Evolutionary conservation across 2,797 vertebrate genomes (phyloP).

Genomic region (Hirundo rustica): DNA sequence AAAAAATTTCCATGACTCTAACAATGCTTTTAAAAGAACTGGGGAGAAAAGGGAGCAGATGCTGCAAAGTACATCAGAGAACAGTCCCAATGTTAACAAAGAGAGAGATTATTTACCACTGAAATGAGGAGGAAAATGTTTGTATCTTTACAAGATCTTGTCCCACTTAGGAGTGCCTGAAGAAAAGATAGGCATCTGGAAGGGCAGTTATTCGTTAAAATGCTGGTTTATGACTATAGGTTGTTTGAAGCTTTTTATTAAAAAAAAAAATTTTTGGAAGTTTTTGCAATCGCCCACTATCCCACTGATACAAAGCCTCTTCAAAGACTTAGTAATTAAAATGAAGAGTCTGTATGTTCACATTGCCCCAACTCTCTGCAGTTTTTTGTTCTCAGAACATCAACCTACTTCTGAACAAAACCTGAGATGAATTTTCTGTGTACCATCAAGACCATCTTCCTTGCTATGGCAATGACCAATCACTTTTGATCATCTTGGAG

Average conservation of each 20-base stretch:
- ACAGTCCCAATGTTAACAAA: not conserved
- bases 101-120: not conserved
- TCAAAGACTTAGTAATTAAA: not conserved
- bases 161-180: not conserved
- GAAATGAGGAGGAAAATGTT: conserved; percentile 20
- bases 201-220: not conserved
- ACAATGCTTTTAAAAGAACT: not conserved
- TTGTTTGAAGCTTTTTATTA: not conserved
- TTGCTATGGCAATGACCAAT: fast-evolving
- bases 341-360: not conserved
- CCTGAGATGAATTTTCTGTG: not conserved
- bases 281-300: not conserved
- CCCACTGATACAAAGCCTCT: not conserved
- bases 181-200: conserved; percentile 36
- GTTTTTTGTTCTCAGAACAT: not conserved
- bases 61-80: not conserved
- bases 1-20: not conserved
- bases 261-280: not conserved
- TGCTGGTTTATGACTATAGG: conserved; percentile 9
- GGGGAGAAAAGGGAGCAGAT: not conserved
- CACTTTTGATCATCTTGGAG: not conserved
- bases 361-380: not conserved
- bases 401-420: not conserved
- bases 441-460: not conserved
- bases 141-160: conserved; percentile 63